phyloP scores from a whole-genome alignment of 2,888 invertebrate genomes.

The Leucophenga maculata region DNA sequence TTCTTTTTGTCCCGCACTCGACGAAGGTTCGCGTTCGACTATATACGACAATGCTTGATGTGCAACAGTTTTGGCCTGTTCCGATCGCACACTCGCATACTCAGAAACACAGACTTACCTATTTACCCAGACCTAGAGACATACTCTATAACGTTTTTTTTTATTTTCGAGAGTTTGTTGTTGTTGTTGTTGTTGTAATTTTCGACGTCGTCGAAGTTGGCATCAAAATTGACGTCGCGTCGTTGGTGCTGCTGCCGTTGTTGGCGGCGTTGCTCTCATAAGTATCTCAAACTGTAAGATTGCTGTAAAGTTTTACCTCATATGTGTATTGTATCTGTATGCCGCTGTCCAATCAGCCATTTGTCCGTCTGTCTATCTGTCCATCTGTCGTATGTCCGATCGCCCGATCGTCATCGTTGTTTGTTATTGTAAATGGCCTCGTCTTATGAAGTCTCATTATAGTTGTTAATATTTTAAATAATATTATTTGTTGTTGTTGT shows the following conservation, averaged over 20 bases:
- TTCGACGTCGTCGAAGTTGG: too few relatives aligned
- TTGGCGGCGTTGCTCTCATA: too few relatives aligned
- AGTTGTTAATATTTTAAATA: background rate
- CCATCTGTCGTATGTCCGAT: background rate
- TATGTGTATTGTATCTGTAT: too few relatives aligned
- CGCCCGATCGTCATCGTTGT: background rate
- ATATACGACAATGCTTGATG: background rate
- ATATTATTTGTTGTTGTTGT: background rate
- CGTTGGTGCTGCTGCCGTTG: too few relatives aligned
- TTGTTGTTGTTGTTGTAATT: conserved; percentile 2
- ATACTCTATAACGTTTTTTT: background rate
- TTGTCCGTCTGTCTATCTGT: background rate
- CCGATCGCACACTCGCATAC: conserved; percentile 3
- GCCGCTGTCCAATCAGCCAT: too few relatives aligned
- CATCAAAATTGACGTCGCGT: too few relatives aligned
- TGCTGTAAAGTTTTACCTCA: too few relatives aligned
- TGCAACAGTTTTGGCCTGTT: conserved; percentile 17
- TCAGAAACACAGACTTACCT: background rate
- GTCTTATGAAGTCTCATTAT: background rate
- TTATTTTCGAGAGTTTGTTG: background rate
- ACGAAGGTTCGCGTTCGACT: conserved; percentile 23
- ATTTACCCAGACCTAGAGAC: too few relatives aligned
- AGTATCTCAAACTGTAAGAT: too few relatives aligned
- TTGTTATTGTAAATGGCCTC: background rate
- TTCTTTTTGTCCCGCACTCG: background rate